Percentiles rank a stretch among this genome's conserved stretches.
Conservation (phyloP, 2,797 vertebrate genomes). For the Catostomus latipinnis region DNA sequence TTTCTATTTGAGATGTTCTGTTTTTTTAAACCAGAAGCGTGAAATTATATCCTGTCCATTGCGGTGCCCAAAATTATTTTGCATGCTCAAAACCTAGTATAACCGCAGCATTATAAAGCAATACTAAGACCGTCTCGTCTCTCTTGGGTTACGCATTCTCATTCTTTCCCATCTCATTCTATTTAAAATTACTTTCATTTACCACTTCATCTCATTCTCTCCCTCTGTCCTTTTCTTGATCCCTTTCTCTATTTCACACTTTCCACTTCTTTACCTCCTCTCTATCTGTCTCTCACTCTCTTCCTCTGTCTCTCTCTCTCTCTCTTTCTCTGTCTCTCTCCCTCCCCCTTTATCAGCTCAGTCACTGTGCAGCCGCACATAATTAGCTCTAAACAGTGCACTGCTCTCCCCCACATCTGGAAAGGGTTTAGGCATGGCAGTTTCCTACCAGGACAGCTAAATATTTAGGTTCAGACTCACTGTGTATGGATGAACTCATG, state of each 20-base stretch:
- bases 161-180: constrained; percentile 9
- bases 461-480: constrained; percentile 88
- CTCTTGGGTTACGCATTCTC: constrained; percentile 3
- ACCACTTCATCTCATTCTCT: background rate
- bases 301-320: constrained; percentile 61
- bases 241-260: constrained; percentile 30
- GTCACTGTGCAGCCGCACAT: constrained; percentile 79
- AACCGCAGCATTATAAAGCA: background rate
- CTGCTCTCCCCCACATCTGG: constrained; percentile 84
- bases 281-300: constrained; percentile 51
- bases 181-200: background rate
- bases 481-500: constrained; percentile 84
- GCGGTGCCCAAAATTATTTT: no score
- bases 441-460: constrained; percentile 87
- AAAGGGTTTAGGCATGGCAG: constrained; percentile 86
- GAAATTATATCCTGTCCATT: no score
- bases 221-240: constrained; percentile 22
- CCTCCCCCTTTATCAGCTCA: constrained; percentile 66
- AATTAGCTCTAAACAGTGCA: constrained; percentile 84
- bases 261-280: constrained; percentile 34
- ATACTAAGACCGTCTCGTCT: constrained; percentile 11
- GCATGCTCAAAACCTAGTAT: no score
- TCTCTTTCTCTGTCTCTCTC: constrained; percentile 65
- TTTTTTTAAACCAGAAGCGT: no score
- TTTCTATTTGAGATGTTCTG: no score